A percentile compares a stretch with the other conserved stretches of the same genome.
These are phyloP conservation scores for Drosophila ercepeae DNA, from an alignment of 1,140 invertebrate genomes.

Conservation along the genomic window DNA sequence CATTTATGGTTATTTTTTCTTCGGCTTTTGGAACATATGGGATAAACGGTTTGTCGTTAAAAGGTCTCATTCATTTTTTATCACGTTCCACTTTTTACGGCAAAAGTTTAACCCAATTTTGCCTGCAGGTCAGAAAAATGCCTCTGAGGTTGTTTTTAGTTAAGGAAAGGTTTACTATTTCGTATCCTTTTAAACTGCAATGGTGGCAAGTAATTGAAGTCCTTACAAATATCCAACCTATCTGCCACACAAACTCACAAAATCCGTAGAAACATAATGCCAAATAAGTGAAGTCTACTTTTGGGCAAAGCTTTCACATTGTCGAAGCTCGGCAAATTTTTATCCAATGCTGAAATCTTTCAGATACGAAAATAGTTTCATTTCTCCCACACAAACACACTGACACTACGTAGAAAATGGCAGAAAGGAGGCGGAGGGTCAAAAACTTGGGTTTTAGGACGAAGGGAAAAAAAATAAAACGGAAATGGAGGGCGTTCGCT, in stretches of 20 bases:
- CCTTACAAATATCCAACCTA: conserved; percentile 63
- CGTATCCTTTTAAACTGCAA: conserved; percentile 51
- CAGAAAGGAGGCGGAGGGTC: conserved; percentile 6
- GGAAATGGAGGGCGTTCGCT: conserved; percentile 59
- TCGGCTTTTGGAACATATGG: conserved; percentile 48
- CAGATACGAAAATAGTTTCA: conserved; percentile 73
- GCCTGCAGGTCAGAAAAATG: conserved; percentile 45
- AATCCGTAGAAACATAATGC: neutral
- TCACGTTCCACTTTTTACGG: conserved; percentile 12
- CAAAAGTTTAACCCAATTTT: conserved; percentile 2
- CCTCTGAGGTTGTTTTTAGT: neutral
- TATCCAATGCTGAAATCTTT: conserved; percentile 69
- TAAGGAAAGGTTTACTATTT: neutral
- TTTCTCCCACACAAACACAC: conserved; percentile 18
- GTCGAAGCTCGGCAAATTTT: conserved; percentile 53
- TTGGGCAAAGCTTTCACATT: conserved; percentile 54
- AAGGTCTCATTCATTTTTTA: conserved; percentile 69
- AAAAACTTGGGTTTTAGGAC: conserved; percentile 31
- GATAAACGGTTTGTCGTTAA: conserved; percentile 70
- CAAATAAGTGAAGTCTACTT: conserved; percentile 36
- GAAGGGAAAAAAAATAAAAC: conserved; percentile 12
- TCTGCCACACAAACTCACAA: conserved; percentile 20
- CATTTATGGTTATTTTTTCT: conserved; percentile 58
- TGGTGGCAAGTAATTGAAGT: conserved; percentile 65
- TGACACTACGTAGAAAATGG: conserved; percentile 12